Conservation (phyloP, 1,140 invertebrate species). For the Myzus persicae region DNA sequence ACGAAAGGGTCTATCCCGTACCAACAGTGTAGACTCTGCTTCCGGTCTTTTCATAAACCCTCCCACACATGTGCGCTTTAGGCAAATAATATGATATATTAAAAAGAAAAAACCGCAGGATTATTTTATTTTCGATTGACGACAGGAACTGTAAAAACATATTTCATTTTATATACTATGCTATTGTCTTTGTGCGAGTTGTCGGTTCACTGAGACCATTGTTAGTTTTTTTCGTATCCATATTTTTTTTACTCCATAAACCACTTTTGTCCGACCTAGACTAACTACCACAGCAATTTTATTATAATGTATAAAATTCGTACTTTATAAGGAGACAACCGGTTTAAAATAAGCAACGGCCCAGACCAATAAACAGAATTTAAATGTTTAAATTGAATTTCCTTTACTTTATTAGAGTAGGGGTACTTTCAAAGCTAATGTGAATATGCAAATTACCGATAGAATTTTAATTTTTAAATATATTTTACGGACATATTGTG, state of each 20-base stretch:
- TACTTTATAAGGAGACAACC: conserved; percentile 33
- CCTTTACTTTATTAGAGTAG: background rate
- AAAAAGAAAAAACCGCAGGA: conserved; percentile 42
- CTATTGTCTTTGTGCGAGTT: conserved; percentile 25
- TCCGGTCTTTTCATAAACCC: conserved; percentile 52
- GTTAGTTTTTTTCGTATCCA: conserved; percentile 41
- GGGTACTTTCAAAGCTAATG: background rate
- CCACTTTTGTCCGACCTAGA: conserved; percentile 35
- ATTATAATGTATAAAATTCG: conserved; percentile 29
- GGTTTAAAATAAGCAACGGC: conserved; percentile 5
- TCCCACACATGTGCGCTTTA: conserved; percentile 34
- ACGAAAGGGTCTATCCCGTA: conserved; percentile 46
- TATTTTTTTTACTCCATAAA: conserved; percentile 45
- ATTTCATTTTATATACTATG: conserved; percentile 37
- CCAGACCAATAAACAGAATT: background rate
- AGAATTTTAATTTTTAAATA: background rate
- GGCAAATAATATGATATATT: conserved; percentile 32
- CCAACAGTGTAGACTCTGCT: conserved; percentile 6
- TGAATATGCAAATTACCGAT: background rate
- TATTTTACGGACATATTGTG: background rate
- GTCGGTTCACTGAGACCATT: conserved; percentile 46
- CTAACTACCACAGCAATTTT: background rate
- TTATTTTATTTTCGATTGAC: conserved; percentile 50
- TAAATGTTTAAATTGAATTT: conserved; percentile 2
- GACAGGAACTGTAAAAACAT: conserved; percentile 45